These are phyloP conservation scores for Phrynocephalus vlangalii DNA, from an alignment of 2,797 vertebrate genomes.

Conservation along the genomic window DNA sequence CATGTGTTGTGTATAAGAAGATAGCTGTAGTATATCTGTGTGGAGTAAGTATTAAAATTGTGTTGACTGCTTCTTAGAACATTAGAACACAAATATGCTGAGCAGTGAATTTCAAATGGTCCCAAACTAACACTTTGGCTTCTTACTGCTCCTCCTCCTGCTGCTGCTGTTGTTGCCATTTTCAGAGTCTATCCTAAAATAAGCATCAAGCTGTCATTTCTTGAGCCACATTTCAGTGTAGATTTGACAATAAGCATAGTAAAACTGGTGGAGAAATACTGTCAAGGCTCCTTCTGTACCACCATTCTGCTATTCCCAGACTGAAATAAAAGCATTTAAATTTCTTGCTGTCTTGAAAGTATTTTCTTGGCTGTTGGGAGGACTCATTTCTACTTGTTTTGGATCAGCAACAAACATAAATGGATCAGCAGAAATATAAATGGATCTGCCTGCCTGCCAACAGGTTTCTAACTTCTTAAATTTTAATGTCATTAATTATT, in stretches of 20 bases:
- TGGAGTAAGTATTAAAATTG: background rate
- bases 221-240: slow-evolving; percentile 10
- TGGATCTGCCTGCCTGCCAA: background rate
- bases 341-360: background rate
- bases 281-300: slow-evolving; percentile 1
- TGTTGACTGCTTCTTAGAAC: background rate
- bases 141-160: too few species aligned
- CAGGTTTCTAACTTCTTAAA: background rate
- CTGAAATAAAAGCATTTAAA: slow-evolving; percentile 16
- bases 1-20: slow-evolving; percentile 3
- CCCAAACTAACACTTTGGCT: background rate
- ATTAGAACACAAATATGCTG: background rate
- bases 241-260: slow-evolving; percentile 2
- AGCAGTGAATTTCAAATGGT: slow-evolving; percentile 9
- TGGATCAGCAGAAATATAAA: slow-evolving; percentile 9
- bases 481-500: background rate
- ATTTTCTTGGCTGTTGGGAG: background rate
- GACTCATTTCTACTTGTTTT: background rate
- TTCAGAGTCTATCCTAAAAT: background rate
- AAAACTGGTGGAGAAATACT: slow-evolving; percentile 36
- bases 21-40: background rate
- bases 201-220: slow-evolving; percentile 20
- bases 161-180: background rate
- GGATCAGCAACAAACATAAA: slow-evolving; percentile 13
- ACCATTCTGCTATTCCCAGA: background rate